Percentiles rank a stretch among this genome's conserved stretches.
phyloP scores from a whole-genome alignment of 2,888 invertebrate genomes.

The Yponomeuta cagnagella region DNA sequence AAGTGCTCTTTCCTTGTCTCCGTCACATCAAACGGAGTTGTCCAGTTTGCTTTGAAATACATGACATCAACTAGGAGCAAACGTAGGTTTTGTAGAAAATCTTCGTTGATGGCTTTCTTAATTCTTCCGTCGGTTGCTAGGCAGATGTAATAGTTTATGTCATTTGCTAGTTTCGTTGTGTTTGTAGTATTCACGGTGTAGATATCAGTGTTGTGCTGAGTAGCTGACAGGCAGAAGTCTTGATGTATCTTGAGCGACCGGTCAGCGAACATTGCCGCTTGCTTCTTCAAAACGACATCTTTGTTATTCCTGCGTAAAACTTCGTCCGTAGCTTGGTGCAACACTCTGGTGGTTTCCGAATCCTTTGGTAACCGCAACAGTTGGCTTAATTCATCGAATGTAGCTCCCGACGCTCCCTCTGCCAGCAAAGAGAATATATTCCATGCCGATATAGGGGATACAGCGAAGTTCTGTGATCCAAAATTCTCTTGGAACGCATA shows the following conservation, averaged over 20 bases:
- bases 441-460: constrained; percentile 82
- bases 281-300: constrained; percentile 49
- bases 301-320: constrained; percentile 51
- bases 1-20: constrained; percentile 74
- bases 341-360: constrained; percentile 27
- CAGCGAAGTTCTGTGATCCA: constrained; percentile 68
- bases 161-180: constrained; percentile 58
- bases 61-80: constrained; percentile 80
- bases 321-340: constrained; percentile 39
- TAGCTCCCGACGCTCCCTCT: constrained; percentile 75
- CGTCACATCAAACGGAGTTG: constrained; percentile 76
- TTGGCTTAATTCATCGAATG: constrained; percentile 65
- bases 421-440: constrained; percentile 75
- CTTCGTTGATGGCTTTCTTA: constrained; percentile 75
- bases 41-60: constrained; percentile 85
- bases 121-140: constrained; percentile 81
- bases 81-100: constrained; percentile 49
- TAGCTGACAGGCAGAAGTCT: constrained; percentile 38
- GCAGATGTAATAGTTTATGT: constrained; percentile 82
- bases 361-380: constrained; percentile 38
- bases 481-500: constrained; percentile 56
- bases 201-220: constrained; percentile 70
- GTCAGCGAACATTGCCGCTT: constrained; percentile 54
- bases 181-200: constrained; percentile 74
- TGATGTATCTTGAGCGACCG: constrained; percentile 24